Evolutionary conservation across 1,140 invertebrate genomes (phyloP), one percentile per base, ranked within the genome.

Genomic region (Eurosta solidaginis): DNA sequence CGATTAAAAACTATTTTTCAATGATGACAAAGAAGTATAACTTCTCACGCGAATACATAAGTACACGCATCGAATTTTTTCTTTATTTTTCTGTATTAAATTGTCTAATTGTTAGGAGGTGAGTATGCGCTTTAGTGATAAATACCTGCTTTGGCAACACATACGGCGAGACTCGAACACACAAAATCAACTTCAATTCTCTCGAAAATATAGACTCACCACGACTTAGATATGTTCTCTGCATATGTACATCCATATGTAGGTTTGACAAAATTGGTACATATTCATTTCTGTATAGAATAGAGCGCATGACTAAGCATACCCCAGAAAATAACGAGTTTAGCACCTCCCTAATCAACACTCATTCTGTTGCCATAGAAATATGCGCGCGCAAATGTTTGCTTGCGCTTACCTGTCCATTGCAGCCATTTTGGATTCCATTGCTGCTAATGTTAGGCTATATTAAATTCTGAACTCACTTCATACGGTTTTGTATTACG

Each of bases 341-440:
- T 68, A 2, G 33, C 33, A 68, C 59, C 59, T 68, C 59, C 59
- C 45, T 36, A 40, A 40, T 17, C 33, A 40, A n/a, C 33, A 68
- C 33, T 40, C 59, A 9, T 40, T 42, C 27, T 22, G 59, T 68
- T 68, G 33, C 33, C 33, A 68, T 68, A 27, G 27, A 27, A 68
- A 68, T 36, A 10, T 9, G 7, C 33, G 33, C 27, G 6, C 40
- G 49, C 3, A 20, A 14, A 68, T 68, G 10, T 27, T n/a, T n/a
- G 2, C 40, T 68, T 40, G 17, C 40, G n/a, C 22, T 20, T 68
- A 68, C 59, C 59, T 68, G 59, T 42, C 5, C 5, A 36, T 4
- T 59, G 84, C 84, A 81, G 84, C 84, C 84, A 85, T 85, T 82
- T 85, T 85, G 84, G 82, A 85, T 85, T 85, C 84, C 84, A 85